Evolutionary conservation across 2,113 vertebrate genomes (phyloP).

Genomic region (Dasyprocta punctata): DNA sequence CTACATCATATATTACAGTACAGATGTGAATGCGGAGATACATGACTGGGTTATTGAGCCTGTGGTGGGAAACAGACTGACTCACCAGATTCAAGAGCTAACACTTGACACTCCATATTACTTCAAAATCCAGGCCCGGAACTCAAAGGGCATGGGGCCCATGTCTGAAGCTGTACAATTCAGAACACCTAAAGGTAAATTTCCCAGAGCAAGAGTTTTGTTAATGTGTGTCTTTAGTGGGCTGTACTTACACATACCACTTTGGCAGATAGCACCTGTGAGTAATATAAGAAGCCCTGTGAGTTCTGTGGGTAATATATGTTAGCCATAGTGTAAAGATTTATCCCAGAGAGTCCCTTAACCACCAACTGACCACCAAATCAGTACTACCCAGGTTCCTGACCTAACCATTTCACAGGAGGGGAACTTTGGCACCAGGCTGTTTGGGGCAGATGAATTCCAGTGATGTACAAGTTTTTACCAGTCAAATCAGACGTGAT

Average conservation of each 20-base stretch:
- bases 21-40: slow-evolving; percentile 96
- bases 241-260: background rate
- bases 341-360: background rate
- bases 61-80: slow-evolving; percentile 96
- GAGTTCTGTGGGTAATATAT: background rate
- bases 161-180: slow-evolving; percentile 98
- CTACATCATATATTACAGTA: slow-evolving; percentile 99
- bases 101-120: slow-evolving; percentile 98
- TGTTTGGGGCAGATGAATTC: background rate
- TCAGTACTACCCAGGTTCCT: background rate
- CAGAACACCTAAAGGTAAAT: slow-evolving; percentile 96
- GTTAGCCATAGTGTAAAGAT: background rate
- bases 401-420: background rate
- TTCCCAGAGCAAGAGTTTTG: background rate
- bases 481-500: background rate
- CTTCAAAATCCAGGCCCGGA: slow-evolving; percentile 99
- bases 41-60: slow-evolving; percentile 99
- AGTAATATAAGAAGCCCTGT: background rate
- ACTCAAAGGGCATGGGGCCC: slow-evolving; percentile 99
- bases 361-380: background rate
- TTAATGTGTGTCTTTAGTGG: background rate
- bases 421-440: background rate
- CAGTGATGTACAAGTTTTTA: background rate
- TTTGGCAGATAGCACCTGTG: background rate
- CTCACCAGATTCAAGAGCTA: slow-evolving; percentile 98